A percentile compares a stretch with the other conserved stretches of the same genome.
phyloP scores from a whole-genome alignment of 1,140 invertebrate genomes.

The Atopsyche davidsoni region DNA sequence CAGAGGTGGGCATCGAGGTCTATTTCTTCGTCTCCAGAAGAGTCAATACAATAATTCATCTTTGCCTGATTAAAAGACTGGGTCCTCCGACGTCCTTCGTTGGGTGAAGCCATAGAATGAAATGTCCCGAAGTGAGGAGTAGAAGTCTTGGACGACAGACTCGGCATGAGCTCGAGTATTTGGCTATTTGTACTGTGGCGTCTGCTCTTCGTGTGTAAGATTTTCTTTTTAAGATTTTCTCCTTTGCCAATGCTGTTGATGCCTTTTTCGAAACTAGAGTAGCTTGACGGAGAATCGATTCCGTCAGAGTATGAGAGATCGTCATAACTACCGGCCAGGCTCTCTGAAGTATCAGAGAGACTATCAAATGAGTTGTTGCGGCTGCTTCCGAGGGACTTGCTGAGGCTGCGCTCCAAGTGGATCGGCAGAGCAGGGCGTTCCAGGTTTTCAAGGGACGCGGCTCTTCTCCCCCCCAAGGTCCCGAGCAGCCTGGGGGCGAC shows the following conservation, averaged over 20 bases:
- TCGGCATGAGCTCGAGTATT: too few species aligned
- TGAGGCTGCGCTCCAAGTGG: background rate
- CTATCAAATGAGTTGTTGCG: too few species aligned
- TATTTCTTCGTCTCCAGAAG: conserved; percentile 13
- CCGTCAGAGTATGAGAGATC: conserved; percentile 3
- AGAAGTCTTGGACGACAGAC: too few species aligned
- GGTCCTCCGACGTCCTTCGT: conserved; percentile 13
- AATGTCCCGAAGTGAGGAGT: too few species aligned
- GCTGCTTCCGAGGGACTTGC: conserved; percentile 13
- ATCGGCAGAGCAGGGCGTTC: background rate
- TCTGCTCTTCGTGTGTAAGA: too few species aligned
- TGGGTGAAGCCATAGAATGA: too few species aligned
- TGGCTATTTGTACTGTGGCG: too few species aligned
- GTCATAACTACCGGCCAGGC: too few species aligned
- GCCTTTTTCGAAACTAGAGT: conserved; percentile 17
- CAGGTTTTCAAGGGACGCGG: conserved; percentile 6
- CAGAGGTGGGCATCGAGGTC: conserved; percentile 19
- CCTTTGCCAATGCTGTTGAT: conserved; percentile 6
- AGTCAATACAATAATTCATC: conserved; percentile 11
- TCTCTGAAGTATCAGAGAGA: too few species aligned
- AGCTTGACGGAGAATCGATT: background rate
- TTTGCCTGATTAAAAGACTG: too few species aligned
- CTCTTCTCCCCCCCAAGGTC: conserved; percentile 2
- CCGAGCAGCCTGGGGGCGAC: conserved; percentile 17
- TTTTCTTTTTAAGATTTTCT: too few species aligned